A percentile compares a stretch with the other conserved stretches of the same genome.
These are phyloP conservation scores for Drosophila tristis DNA, from an alignment of 1,140 invertebrate genomes.

Conservation along the genomic window DNA sequence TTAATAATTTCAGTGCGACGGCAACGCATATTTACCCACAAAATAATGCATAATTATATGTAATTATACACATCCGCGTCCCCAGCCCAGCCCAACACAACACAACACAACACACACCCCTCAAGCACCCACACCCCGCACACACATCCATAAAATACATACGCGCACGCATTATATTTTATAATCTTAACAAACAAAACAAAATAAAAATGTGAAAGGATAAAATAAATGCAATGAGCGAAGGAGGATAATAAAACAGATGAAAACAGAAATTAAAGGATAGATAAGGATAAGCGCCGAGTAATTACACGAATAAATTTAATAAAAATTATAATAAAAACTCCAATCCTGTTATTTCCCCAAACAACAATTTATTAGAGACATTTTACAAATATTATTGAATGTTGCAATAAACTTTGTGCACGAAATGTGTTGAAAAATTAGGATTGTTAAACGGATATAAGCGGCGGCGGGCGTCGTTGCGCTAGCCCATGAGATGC, in stretches of 20 bases:
- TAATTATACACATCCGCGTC: constrained; percentile 42
- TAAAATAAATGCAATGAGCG: constrained; percentile 19
- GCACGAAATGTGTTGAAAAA: constrained; percentile 38
- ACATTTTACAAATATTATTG: constrained; percentile 31
- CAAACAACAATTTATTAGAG: constrained; percentile 29
- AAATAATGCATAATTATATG: constrained; percentile 43
- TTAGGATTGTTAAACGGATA: not conserved
- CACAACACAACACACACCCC: constrained; percentile 41
- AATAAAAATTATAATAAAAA: constrained; percentile 63
- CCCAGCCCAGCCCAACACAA: constrained; percentile 30
- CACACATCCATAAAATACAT: constrained; percentile 36
- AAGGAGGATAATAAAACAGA: constrained; percentile 9
- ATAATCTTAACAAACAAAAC: constrained; percentile 44
- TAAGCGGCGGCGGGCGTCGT: not conserved
- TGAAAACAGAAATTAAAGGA: constrained; percentile 51
- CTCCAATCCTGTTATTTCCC: constrained; percentile 59
- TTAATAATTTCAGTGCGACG: constrained; percentile 58
- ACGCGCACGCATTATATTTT: constrained; percentile 28
- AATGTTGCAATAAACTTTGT: constrained; percentile 57
- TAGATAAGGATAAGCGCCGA: constrained; percentile 57
- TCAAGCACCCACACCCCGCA: constrained; percentile 1
- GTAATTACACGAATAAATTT: constrained; percentile 81
- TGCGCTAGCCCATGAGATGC: constrained; percentile 64
- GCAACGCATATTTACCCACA: constrained; percentile 42
- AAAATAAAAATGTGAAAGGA: constrained; percentile 60